Base-by-base conservation (phyloP, 2,113 vertebrate genomes). In the Leucoraja erinaceus region DNA sequence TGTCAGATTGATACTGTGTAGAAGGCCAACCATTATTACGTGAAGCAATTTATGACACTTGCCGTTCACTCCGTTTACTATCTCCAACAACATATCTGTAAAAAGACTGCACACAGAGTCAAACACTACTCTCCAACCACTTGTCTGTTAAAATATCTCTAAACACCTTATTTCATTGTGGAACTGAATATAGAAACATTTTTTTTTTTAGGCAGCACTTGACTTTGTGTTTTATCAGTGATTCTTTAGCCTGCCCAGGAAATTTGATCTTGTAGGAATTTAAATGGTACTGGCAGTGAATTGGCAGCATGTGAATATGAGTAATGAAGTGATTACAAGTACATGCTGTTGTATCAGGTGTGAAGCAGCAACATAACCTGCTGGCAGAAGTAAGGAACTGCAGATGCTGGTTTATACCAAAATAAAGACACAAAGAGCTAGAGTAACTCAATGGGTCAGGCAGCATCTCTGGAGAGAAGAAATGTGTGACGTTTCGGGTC, bases 41-140 rank as follows among this genome's bases (percentile, higher is more conserved):
- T 94, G 94, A 94, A 94, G 94, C 94, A 95, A 96, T 96, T 95
- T 96, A 95, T 94, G 95, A 95, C 93, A 18, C 94, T 97, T 97
- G 96, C 96, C 95, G 96, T 95, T 94, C 88, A 93, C 93, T 94
- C 94, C 83, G 94, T 96, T 97, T 96, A 97, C 96, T 95, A 94
- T 94, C 95, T 76, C 94, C 72, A 93, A 28, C 31, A 91, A 91
- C 66, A 91, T 6, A 90, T 90, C 63, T 97, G 95, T 96, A 96
- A 96, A 97, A 97, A 96, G 84, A 95, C 95, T 96, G 95, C 95
- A 94, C 96, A 96, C 94, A 93, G 94, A 94, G 93, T 7, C 93
- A 95, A 96, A 96, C 94, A 93, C 94, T 93, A 93, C 93, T 96
- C 95, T 96, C 54, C 90, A 74, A 6, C 90, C 90, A 91, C 90